Percentiles rank a stretch among this genome's conserved stretches.
Evolutionary conservation across 2,888 invertebrate genomes (phyloP).

Genomic region (Euplexia lucipara): DNA sequence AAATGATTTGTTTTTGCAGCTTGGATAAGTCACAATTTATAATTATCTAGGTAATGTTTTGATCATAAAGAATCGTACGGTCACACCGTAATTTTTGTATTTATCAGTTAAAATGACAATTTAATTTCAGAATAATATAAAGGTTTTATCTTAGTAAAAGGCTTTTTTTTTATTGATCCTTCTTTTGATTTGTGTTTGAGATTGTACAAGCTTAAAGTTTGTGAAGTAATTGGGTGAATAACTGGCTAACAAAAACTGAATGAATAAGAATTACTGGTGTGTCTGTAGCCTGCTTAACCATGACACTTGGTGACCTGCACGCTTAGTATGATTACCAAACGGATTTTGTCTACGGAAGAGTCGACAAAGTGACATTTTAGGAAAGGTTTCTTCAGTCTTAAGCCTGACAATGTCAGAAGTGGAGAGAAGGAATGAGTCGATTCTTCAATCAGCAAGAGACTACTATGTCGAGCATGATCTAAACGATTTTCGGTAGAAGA

Average conservation of each 20-base stretch:
- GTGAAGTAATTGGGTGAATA: conserved; percentile 6
- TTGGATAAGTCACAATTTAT: conserved; percentile 53
- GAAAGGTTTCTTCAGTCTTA: no score
- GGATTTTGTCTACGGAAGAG: no score
- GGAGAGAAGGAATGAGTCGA: no score
- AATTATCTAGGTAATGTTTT: conserved; percentile 40
- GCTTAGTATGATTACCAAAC: no score
- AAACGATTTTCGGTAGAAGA: no score
- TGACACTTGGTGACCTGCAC: conserved; percentile 15
- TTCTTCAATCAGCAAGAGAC: no score
- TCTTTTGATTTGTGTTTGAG: conserved; percentile 9
- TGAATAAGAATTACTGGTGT: conserved; percentile 32
- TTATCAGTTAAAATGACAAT: conserved; percentile 35
- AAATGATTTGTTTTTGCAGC: conserved; percentile 38
- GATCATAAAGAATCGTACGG: conserved; percentile 37
- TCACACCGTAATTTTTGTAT: conserved; percentile 40
- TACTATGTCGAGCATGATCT: no score
- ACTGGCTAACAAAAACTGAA: conserved; percentile 11
- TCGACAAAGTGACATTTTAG: no score
- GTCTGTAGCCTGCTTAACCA: conserved; percentile 23
- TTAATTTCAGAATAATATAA: conserved; percentile 55
- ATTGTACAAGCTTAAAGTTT: conserved; percentile 33
- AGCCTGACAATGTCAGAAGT: no score
- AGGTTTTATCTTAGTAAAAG: conserved; percentile 35
- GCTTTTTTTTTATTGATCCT: conserved; percentile 55